These are phyloP conservation scores for Mionectes macconnelli DNA, from an alignment of 2,113 vertebrate species.

Conservation along the genomic window DNA sequence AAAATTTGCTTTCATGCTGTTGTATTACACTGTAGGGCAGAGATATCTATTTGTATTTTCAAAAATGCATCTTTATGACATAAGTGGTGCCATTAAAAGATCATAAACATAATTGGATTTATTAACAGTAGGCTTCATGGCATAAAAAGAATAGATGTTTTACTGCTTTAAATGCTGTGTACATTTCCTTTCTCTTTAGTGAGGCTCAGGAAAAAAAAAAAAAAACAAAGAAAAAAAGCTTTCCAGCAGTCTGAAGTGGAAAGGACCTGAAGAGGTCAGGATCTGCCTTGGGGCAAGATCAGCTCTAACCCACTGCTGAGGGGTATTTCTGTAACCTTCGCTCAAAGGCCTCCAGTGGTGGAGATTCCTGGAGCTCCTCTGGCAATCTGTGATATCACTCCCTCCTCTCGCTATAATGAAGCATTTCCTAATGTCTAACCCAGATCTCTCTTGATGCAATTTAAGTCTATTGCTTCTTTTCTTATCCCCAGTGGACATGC, in stretches of 20 bases:
- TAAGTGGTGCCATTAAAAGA: constrained; percentile 42
- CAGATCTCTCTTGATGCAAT: constrained; percentile 2
- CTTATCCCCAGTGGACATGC: not conserved
- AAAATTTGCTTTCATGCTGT: not conserved
- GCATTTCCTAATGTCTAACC: not conserved
- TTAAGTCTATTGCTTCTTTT: not conserved
- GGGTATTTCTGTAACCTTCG: not conserved
- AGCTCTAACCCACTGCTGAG: not conserved
- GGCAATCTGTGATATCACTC: not conserved
- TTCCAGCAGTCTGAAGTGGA: not conserved
- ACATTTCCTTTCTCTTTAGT: not conserved
- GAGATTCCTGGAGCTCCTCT: not conserved
- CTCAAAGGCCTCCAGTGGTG: not conserved
- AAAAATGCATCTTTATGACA: constrained; percentile 5
- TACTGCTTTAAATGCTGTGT: not conserved
- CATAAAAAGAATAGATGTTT: not conserved
- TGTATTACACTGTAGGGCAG: constrained; percentile 1
- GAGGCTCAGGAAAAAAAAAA: not conserved
- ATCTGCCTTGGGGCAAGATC: not conserved
- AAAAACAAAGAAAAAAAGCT: not conserved
- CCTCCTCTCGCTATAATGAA: not conserved
- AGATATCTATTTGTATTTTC: constrained; percentile 30
- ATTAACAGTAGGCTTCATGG: constrained; percentile 12
- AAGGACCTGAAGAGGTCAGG: not conserved
- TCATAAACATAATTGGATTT: constrained; percentile 42